Conservation (phyloP, 1,140 invertebrate genomes). For the Dendroctonus valens region DNA sequence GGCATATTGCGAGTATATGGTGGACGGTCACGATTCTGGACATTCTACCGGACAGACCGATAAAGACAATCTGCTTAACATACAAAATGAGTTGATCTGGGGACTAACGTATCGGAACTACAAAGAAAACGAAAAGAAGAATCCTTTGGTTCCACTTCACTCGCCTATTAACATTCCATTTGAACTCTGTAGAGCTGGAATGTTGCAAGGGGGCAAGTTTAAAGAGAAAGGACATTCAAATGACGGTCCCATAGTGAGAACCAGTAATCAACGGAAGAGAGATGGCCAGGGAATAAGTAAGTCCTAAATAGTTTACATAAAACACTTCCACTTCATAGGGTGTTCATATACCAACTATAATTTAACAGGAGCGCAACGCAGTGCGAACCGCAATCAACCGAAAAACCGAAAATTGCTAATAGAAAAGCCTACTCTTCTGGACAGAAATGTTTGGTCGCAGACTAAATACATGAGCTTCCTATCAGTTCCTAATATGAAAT, state of each 20-base stretch:
- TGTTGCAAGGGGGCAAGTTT: conserved; percentile 3
- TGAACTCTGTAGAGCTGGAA: conserved; percentile 30
- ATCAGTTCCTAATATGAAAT: conserved; percentile 32
- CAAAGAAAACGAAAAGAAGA: conserved; percentile 27
- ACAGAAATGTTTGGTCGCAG: conserved; percentile 36
- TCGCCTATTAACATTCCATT: conserved; percentile 39
- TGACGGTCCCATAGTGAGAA: background rate
- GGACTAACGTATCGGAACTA: conserved; percentile 32
- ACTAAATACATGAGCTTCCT: conserved; percentile 39
- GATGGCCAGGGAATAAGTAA: no score
- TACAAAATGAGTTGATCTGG: conserved; percentile 36
- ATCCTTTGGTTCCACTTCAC: conserved; percentile 28
- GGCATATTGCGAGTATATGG: conserved; percentile 15
- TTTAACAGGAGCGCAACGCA: no score
- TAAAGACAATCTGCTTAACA: conserved; percentile 16
- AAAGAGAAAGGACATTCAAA: background rate
- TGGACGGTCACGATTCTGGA: background rate
- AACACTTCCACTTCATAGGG: no score
- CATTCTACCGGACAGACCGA: background rate
- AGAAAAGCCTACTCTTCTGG: conserved; percentile 26
- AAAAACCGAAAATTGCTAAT: background rate
- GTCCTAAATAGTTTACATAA: no score
- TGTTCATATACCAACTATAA: no score
- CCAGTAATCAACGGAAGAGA: background rate
- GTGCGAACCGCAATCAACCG: conserved; percentile 1